Evolutionary conservation across 2,888 invertebrate species (phyloP), one percentile per base, ranked within the genome.

Genomic region (Sericinus montela): DNA sequence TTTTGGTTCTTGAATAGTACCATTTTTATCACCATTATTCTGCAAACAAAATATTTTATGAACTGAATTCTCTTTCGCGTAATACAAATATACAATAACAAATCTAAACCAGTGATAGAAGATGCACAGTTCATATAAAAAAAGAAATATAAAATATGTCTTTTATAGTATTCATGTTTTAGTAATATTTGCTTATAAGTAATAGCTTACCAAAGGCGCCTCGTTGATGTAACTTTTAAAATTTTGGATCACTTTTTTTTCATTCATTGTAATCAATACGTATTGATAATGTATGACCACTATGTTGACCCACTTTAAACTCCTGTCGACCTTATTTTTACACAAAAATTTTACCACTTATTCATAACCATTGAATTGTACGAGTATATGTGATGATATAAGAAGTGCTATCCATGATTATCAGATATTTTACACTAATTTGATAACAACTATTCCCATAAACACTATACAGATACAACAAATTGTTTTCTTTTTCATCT

Each of bases 141-240:
- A n/a, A n/a, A n/a, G n/a, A n/a, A n/a, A n/a, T n/a, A n/a, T n/a
- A n/a, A n/a, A n/a, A n/a, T n/a, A n/a, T n/a, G n/a, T n/a, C n/a
- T n/a, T n/a, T n/a, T n/a, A n/a, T n/a, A n/a, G n/a, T 19, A 19
- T 19, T 19, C 5, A 19, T 19, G 5, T 5, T 3, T 19, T 3
- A 19, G 19, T 19, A 19, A n/a, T n/a, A n/a, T n/a, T n/a, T 19
- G 5, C 19, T 3, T 5, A 49, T 30, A 32, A 46, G 44, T 16
- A 32, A n/a, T 16, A 53, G 56, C 52, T 77, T 69, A 87, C 87
- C 79, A 76, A 65, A 49, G 81, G 72, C 53, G 82, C 75, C 59
- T 81, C 82, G 64, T 84, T 84, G 65, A 91, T 83, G 76, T 91
- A 91, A 69, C 90, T 90, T 73, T 84, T 90, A 72, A 91, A 91